Conservation (phyloP, 2,888 invertebrate species). For the Tridacna crocea region DNA sequence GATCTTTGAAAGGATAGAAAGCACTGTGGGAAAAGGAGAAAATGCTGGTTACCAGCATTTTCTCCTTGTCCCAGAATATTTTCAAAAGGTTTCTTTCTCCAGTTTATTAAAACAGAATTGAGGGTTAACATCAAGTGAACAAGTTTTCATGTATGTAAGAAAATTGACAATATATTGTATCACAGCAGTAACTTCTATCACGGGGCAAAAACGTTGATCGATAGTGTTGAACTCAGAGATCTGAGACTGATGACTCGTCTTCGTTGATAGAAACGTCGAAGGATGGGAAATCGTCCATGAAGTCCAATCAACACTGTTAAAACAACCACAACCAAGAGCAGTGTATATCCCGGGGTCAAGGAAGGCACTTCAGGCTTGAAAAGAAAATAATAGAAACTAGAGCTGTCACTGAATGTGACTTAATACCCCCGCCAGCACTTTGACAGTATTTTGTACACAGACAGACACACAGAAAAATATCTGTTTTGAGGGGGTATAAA, state of each 20-base stretch:
- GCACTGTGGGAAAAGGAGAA: neutral
- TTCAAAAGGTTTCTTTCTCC: neutral
- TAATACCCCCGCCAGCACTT: no score
- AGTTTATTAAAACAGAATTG: no score
- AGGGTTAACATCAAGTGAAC: no score
- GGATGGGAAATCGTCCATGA: conserved; percentile 66
- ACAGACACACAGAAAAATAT: no score
- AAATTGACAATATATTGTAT: neutral
- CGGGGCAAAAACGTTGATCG: conserved; percentile 31
- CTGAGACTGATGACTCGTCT: conserved; percentile 73
- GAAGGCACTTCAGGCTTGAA: conserved; percentile 55
- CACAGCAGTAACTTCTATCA: neutral
- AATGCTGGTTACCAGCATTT: neutral
- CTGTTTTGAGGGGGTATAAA: no score
- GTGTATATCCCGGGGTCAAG: conserved; percentile 63
- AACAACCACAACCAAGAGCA: conserved; percentile 64
- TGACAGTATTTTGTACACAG: no score
- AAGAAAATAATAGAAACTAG: neutral
- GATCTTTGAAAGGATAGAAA: neutral
- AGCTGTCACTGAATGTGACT: no score
- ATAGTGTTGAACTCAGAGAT: conserved; percentile 73
- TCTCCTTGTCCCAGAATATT: neutral
- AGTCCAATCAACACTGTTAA: conserved; percentile 61
- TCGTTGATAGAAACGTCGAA: conserved; percentile 67
- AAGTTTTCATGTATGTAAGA: no score